These are phyloP conservation scores for Amiota minor DNA, from an alignment of 2,888 invertebrate genomes.

Conservation along the genomic window DNA sequence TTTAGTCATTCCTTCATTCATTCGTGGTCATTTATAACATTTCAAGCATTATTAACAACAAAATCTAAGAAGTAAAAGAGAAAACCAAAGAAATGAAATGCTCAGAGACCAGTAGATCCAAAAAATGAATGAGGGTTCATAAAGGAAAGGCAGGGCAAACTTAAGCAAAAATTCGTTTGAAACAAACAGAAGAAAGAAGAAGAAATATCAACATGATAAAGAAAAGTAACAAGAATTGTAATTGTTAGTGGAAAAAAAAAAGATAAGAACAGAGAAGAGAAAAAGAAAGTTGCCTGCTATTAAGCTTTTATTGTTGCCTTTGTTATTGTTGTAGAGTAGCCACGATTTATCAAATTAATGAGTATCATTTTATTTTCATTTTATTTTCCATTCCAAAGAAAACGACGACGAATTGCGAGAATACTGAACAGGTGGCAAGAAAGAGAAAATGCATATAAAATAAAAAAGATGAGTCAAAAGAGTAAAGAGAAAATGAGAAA, in stretches of 20 bases:
- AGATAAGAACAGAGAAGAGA: neutral
- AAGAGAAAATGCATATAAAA: too few relatives aligned
- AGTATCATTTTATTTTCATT: slow-evolving; percentile 71
- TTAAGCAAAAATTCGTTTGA: slow-evolving; percentile 19
- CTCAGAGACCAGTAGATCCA: neutral
- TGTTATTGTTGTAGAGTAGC: slow-evolving; percentile 38
- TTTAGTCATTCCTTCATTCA: too few relatives aligned
- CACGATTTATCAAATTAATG: slow-evolving; percentile 72
- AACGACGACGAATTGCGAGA: too few relatives aligned
- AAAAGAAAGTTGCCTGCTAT: slow-evolving; percentile 28
- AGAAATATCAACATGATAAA: slow-evolving; percentile 20
- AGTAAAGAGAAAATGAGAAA: too few relatives aligned
- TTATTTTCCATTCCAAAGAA: slow-evolving; percentile 55
- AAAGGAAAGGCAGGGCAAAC: slow-evolving; percentile 33
- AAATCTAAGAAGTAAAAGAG: neutral
- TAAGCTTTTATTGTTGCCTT: slow-evolving; percentile 30
- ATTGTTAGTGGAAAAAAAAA: too few relatives aligned
- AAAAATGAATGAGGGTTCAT: slow-evolving; percentile 3
- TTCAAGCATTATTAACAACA: slow-evolving; percentile 47
- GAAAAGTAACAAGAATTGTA: neutral
- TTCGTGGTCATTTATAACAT: slow-evolving; percentile 66
- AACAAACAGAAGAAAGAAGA: slow-evolving; percentile 27
- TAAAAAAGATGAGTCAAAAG: too few relatives aligned
- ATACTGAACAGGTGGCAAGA: too few relatives aligned
- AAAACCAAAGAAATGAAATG: slow-evolving; percentile 3